Evolutionary conservation across 1,140 invertebrate species (phyloP).

Genomic region (Gryllus bimaculatus): DNA sequence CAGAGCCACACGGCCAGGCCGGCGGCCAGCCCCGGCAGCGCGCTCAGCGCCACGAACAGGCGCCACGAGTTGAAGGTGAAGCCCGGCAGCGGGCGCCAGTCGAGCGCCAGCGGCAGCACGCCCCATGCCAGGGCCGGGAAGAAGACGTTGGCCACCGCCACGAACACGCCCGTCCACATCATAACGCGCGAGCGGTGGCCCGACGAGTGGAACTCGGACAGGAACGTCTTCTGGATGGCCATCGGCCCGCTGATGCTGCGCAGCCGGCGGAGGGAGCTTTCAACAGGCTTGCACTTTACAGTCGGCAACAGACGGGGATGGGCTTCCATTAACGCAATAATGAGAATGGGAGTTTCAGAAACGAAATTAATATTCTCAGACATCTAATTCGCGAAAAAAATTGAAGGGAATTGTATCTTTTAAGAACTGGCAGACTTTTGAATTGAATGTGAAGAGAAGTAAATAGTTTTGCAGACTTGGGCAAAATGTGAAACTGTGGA

Average conservation of each 20-base stretch:
- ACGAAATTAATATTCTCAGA: too few relatives aligned
- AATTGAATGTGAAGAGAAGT: too few relatives aligned
- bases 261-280: neutral
- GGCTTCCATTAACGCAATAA: too few relatives aligned
- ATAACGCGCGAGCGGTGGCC: neutral
- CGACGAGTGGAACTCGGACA: slow-evolving; percentile 52
- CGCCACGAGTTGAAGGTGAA: slow-evolving; percentile 52
- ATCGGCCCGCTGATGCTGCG: slow-evolving; percentile 46
- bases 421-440: too few relatives aligned
- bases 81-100: slow-evolving; percentile 29
- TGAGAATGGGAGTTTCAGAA: too few relatives aligned
- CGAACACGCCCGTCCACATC: neutral
- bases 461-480: too few relatives aligned
- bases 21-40: slow-evolving; percentile 49
- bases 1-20: slow-evolving; percentile 38
- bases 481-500: too few relatives aligned
- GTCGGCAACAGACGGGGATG: too few relatives aligned
- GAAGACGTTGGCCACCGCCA: neutral
- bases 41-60: slow-evolving; percentile 51
- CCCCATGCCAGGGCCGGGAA: slow-evolving; percentile 41
- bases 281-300: too few relatives aligned
- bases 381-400: too few relatives aligned
- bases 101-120: slow-evolving; percentile 38
- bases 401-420: too few relatives aligned
- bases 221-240: slow-evolving; percentile 56